Conservation (phyloP, 2,888 invertebrate genomes). For the Cephus spinipes region DNA sequence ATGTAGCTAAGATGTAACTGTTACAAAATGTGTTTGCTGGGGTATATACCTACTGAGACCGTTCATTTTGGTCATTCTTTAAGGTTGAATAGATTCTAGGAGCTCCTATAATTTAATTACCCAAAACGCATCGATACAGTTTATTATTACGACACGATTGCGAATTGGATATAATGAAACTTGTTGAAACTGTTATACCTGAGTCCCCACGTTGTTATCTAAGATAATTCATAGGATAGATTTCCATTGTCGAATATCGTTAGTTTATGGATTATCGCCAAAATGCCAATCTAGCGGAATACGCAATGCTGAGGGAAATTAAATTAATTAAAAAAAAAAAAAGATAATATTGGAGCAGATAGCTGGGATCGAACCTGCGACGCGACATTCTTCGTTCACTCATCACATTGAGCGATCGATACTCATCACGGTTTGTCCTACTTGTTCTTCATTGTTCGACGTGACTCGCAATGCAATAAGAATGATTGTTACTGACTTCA, state of each 20-base stretch:
- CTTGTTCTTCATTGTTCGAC: neutral
- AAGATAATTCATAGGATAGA: slow-evolving; percentile 11
- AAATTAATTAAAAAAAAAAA: neutral
- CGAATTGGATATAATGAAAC: slow-evolving; percentile 23
- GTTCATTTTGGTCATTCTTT: neutral
- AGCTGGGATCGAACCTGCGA: neutral
- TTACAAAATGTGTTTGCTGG: neutral
- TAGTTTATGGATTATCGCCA: neutral
- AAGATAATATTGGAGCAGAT: neutral
- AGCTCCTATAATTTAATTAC: slow-evolving; percentile 9
- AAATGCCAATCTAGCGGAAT: neutral
- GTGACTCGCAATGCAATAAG: neutral
- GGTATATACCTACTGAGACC: neutral
- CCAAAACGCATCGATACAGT: slow-evolving; percentile 13
- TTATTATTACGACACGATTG: slow-evolving; percentile 1
- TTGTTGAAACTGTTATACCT: slow-evolving; percentile 54
- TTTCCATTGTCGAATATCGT: neutral
- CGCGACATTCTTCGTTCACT: neutral
- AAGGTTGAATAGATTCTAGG: neutral
- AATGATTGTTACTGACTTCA: neutral
- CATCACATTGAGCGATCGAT: neutral
- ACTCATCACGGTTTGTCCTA: neutral
- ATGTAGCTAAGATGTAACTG: neutral
- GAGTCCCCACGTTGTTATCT: slow-evolving; percentile 41
- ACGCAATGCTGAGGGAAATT: neutral